Base-by-base conservation (phyloP, 2,888 invertebrate genomes). In the Luperina testacea region DNA sequence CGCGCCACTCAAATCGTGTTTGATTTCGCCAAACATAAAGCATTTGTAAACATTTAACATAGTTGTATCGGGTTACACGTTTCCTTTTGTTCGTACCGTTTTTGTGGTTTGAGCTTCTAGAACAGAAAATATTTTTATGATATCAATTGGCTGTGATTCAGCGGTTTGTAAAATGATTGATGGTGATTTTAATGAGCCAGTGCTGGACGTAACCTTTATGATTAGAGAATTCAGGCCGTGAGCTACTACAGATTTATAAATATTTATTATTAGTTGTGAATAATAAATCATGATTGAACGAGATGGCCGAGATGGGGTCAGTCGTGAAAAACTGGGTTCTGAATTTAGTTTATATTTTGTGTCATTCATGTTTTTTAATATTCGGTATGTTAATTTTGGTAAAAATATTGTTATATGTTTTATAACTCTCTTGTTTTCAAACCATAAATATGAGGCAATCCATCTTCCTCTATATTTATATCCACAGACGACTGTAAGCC, bases 21-120 rank as follows among this genome's bases (percentile, higher is more conserved):
- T 96, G 96, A 96, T 96, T 96, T 95, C 91, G 94, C 95, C 94
- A 95, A 95, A 95, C 94, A 95, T 94, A 94, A 95, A 95, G 94
- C 94, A 92, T 95, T 95, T 93, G 96, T 94, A 96, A 96, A 96
- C 95, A 96, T 95, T 96, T 94, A 94, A 93, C 91, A 84, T 93
- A 92, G 89, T 93, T 92, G 92, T 96, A 96, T 96, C 95, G 92
- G 92, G 94, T 97, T 96, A 95, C 96, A 89, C 86, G 89, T 90
- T 93, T 93, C 92, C 94, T 93, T 95, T 94, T 94, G 94, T 93
- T 92, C 83, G 78, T 79, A 77, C 87, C 84, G 88, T 86, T 38
- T 38, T 38, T 38, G 38, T 38, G 38, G 38, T 38, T 91, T 89
- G 89, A 89, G 88, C 80, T 89, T 90, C 89, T 89, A 86, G 73